Evolutionary conservation across 2,113 vertebrate genomes (phyloP), one percentile per base, ranked within the genome.

Genomic region (Rhizomys pruinosus): DNA sequence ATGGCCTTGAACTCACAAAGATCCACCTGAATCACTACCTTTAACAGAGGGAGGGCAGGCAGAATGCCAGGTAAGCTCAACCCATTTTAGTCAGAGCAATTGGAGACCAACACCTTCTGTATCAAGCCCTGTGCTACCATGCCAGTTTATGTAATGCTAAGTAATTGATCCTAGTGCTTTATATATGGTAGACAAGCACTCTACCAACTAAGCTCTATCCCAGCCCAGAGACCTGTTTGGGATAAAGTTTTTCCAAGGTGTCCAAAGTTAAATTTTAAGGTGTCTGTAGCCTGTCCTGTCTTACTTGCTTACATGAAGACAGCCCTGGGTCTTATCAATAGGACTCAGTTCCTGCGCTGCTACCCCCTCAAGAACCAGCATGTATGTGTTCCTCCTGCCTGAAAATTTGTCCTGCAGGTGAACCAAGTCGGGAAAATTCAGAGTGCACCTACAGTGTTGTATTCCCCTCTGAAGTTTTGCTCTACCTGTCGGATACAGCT

Each of bases 11-110:
- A n/a, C n/a, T n/a, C n/a, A n/a, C n/a, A n/a, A n/a, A n/a, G n/a
- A n/a, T n/a, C n/a, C n/a, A n/a, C 27, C 3, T 34, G 34, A 39
- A 34, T 13, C 39, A 37, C 22, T 8, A 32, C 11, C 23, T 84
- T 44, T 3, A 9, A 27, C 7, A 27, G 25, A 73, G 39, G 34
- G 22, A 25, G 1, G 9, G 4, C 0, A 2, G 55, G 11, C 13
- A 4, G 0, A 1, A 0, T 20, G 7, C 59, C 78, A 3, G 15
- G 16, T 79, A 10, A 81, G 86, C 2, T 1, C 27, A 22, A 34
- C 20, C 27, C 34, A 11, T 42, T 27, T 76, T 12, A 86, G 13
- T 32, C 63, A 74, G 17, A 95, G 11, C 42, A 61, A 64, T 72
- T 91, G 20, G 29, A 89, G 42, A 91, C 37, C 13, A 39, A 76